Base-by-base conservation (phyloP, 2,113 vertebrate genomes). In the Dolichallabes microphthalmus region DNA sequence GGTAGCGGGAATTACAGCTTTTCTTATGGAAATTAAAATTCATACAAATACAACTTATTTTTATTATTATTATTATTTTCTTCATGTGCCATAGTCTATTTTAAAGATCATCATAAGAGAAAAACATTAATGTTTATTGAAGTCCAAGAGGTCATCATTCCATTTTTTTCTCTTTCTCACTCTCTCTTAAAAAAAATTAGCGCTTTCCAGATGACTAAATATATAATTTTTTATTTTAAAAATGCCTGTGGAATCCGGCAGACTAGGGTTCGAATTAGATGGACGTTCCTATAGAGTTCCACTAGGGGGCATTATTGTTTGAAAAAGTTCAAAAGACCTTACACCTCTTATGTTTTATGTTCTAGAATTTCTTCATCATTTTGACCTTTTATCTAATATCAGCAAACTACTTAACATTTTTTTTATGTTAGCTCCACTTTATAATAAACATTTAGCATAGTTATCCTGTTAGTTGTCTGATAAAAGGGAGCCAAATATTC, bases 221-320 rank as follows among this genome's bases (percentile, higher is more conserved):
- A 45, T 45, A 8, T 45, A 45, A 45, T 45, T 45, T 1, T 45
- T 53, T 2, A 17, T 32, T 35, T 3, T 13, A 50, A 55, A 61
- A 19, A 73, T 13, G 22, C 15, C 13, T 61, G 53, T 10, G 60
- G 2, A 55, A 30, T 17, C 45, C 30, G 74, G 7, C 53, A 57
- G 8, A 30, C 55, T 25, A 15, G 20, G 20, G 57, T 60, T 79
- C 20, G 25, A 79, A 60, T 79, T 7, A 58, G 53, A 12, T 78
- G n/a, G 22, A 22, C 57, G 20, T n/a, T 22, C 66, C 22, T 57
- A 58, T 13, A 0, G 52, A 30, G 45, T 19, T 25, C 82, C 82
- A 83, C 68, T 32, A 83, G 80, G 80, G 80, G 63, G 68, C 82
- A 83, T 82, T n/a, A 55, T 35, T 82, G 81, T 25, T 63, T 55